Percentiles rank a stretch among this genome's conserved stretches.
Conservation (phyloP, 2,113 vertebrate species). For the Corvus moneduloides region DNA sequence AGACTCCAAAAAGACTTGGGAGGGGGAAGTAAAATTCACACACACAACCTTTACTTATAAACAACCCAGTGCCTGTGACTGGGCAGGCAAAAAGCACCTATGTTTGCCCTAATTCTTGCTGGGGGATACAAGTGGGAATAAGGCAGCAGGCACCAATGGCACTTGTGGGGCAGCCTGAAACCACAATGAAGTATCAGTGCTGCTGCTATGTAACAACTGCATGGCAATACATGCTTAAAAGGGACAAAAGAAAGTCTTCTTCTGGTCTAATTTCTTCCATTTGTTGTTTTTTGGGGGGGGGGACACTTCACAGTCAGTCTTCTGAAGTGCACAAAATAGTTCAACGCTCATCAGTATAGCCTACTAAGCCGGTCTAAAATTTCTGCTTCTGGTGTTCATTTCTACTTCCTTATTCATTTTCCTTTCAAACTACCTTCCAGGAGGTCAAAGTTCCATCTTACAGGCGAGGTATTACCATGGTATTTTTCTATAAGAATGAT, state of each 20-base stretch:
- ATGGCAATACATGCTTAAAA: neutral
- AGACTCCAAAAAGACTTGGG: neutral
- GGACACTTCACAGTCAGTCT: neutral
- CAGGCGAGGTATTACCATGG: neutral
- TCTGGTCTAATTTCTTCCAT: neutral
- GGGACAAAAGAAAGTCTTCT: neutral
- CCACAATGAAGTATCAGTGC: neutral
- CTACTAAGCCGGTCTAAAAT: neutral
- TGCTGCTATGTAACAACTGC: neutral
- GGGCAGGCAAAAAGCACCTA: neutral
- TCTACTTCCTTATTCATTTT: neutral
- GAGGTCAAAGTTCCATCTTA: neutral
- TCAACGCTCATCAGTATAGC: fast-evolving
- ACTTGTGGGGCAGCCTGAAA: neutral
- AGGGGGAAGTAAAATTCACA: neutral
- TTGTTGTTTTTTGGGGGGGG: neutral
- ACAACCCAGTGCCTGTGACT: neutral
- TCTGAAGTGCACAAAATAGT: neutral
- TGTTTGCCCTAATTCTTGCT: neutral
- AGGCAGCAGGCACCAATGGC: neutral
- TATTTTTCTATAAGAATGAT: neutral
- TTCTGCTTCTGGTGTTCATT: neutral
- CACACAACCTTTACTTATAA: neutral
- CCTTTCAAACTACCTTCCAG: neutral
- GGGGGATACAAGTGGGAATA: neutral